Evolutionary conservation across 64 coral and sea anemone species (phyloP), one percentile per base, ranked within the genome.

Genomic region (Pocillopora damicornis): DNA sequence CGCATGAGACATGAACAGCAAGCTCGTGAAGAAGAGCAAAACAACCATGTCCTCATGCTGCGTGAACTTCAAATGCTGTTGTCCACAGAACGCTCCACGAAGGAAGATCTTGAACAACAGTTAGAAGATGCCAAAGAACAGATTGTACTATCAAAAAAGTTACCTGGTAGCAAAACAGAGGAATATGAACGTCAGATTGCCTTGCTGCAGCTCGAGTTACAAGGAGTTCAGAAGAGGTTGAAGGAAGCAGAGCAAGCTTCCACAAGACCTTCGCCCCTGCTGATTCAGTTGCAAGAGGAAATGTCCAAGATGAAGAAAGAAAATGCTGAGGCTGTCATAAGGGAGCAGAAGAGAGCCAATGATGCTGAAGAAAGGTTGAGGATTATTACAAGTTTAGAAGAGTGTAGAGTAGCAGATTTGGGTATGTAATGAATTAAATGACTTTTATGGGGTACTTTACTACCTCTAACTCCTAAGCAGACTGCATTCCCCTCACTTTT

Each of bases 91-190:
- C 87, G 96, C 9, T 89, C 90, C 13, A 42, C 88, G 23, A 92
- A 89, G 37, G 96, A 99, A 86, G 96, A 99, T 78, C 88, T 99
- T 20, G 93, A 99, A 62, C 89, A 95, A 35, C 93, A 99, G 57
- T 73, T 99, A 3, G 96, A 99, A 3, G 94, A 96, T 73, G 88
- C 91, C 4, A 96, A 96, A 51, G 90, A 92, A 82, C 86, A 86
- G 16, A 72, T 89, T 23, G 30, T 89, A 15, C 13, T 83, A 4
- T 90, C 64, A 23, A 86, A 89, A 71, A 76, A 64, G 60, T 82
- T 92, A n/a, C 94, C 94, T 3, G 94, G 87, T 14, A 96, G 83
- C 85, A 91, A 92, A 59, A 88, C 80, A 69, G 79, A 87, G 68
- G 89, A 89, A 20, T 91, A 95, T 66, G 88, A 90, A 83, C 63